Evolutionary conservation across 2,888 invertebrate species (phyloP).

Genomic region (Tipula lateralis): DNA sequence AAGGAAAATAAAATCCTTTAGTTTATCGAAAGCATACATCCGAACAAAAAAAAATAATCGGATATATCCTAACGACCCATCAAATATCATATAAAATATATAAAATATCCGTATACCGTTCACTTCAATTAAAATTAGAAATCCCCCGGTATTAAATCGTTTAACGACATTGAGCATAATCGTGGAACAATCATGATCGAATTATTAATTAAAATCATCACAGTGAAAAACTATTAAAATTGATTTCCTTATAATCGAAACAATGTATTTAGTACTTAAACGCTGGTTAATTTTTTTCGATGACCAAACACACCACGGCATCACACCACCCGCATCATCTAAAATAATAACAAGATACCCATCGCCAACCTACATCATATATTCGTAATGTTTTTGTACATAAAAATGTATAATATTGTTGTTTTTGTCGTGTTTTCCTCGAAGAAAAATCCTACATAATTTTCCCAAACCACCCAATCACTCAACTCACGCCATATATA

Average conservation of each 20-base stretch:
- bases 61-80: not conserved
- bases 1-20: not conserved
- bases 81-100: not conserved
- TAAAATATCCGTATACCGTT: not conserved
- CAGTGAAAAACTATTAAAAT: not conserved
- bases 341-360: not conserved
- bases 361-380: not conserved
- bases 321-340: not conserved
- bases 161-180: not conserved
- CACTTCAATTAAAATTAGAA: not conserved
- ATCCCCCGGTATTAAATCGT: not conserved
- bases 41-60: not conserved
- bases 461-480: not conserved
- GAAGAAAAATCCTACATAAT: not conserved
- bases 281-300: not conserved
- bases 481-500: not conserved
- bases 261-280: not conserved
- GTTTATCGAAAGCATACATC: not conserved
- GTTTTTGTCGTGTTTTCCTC: not conserved
- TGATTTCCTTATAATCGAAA: not conserved
- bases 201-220: not conserved
- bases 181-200: not conserved
- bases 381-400: not conserved
- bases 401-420: not conserved
- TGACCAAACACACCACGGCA: not conserved